These are phyloP conservation scores for Echeneis naucrates DNA, from an alignment of 2,797 vertebrate species.

Conservation along the genomic window DNA sequence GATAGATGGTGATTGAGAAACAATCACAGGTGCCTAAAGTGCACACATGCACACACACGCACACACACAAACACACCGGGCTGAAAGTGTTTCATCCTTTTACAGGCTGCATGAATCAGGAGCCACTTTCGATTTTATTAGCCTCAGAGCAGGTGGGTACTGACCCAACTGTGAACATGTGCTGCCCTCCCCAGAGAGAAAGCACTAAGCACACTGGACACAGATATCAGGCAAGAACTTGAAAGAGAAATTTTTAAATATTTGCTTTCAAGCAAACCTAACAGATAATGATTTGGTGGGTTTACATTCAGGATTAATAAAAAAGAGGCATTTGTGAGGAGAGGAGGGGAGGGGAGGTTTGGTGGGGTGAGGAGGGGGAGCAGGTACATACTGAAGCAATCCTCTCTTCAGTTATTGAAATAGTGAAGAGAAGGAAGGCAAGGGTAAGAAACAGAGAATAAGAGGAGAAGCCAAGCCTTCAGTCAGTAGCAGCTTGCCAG, in stretches of 20 bases:
- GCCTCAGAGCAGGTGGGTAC: slow-evolving; percentile 62
- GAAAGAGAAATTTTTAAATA: slow-evolving; percentile 1
- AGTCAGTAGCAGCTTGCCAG: slow-evolving; percentile 83
- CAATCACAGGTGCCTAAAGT: slow-evolving; percentile 34
- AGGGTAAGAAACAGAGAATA: slow-evolving; percentile 59
- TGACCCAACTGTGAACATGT: slow-evolving; percentile 61
- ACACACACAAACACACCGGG: slow-evolving; percentile 29
- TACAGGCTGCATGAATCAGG: slow-evolving; percentile 65
- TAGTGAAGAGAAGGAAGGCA: slow-evolving; percentile 45
- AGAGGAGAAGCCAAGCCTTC: slow-evolving; percentile 69
- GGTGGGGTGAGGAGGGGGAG: slow-evolving; percentile 27
- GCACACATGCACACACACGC: no score
- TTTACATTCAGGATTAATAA: background rate
- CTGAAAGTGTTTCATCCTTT: slow-evolving; percentile 73
- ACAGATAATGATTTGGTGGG: background rate
- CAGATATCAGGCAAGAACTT: slow-evolving; percentile 31
- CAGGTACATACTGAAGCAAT: slow-evolving; percentile 41
- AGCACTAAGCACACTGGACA: slow-evolving; percentile 12
- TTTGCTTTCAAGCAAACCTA: background rate
- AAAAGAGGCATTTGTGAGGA: background rate
- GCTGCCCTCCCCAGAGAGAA: slow-evolving; percentile 39
- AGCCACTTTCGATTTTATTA: slow-evolving; percentile 70
- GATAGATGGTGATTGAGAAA: slow-evolving; percentile 48
- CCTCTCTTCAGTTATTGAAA: slow-evolving; percentile 48
- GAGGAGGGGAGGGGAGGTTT: slow-evolving; percentile 17